phyloP scores from a whole-genome alignment of 2,113 vertebrate genomes.

The Corapipo altera region DNA sequence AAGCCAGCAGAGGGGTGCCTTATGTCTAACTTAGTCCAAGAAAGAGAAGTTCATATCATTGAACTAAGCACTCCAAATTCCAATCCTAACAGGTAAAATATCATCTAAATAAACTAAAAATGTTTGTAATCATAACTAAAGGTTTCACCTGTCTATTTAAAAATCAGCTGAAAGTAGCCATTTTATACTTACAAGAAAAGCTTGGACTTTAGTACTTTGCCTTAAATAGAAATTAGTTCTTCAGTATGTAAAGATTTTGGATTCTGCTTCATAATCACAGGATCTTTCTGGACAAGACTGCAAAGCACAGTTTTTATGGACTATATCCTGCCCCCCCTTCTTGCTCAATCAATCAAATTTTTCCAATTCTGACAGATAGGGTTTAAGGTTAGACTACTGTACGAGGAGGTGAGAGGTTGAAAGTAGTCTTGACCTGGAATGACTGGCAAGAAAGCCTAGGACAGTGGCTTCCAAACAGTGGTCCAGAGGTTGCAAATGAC shows the following conservation, averaged over 20 bases:
- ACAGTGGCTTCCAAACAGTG: neutral
- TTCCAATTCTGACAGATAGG: neutral
- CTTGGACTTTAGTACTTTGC: neutral
- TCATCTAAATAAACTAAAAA: neutral
- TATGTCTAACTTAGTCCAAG: conserved; percentile 73
- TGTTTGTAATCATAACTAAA: neutral
- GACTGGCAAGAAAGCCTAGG: neutral
- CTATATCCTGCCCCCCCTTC: neutral
- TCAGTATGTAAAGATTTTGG: neutral
- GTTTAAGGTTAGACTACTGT: neutral
- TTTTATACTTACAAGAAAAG: neutral
- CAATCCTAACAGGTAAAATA: conserved; percentile 86
- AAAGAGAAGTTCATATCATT: conserved; percentile 90
- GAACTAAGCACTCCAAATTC: conserved; percentile 91
- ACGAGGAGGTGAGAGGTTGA: neutral
- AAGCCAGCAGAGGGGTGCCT: conserved; percentile 88
- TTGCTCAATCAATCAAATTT: neutral
- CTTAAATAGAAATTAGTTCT: neutral
- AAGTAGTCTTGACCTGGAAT: neutral
- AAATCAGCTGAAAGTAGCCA: neutral
- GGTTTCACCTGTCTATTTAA: neutral
- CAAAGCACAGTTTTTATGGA: neutral
- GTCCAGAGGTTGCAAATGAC: neutral
- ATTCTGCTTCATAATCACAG: neutral
- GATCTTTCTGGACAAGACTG: neutral